These are phyloP conservation scores for Paedocypris sp. DNA, from an alignment of 2,113 vertebrate species.

Conservation along the genomic window DNA sequence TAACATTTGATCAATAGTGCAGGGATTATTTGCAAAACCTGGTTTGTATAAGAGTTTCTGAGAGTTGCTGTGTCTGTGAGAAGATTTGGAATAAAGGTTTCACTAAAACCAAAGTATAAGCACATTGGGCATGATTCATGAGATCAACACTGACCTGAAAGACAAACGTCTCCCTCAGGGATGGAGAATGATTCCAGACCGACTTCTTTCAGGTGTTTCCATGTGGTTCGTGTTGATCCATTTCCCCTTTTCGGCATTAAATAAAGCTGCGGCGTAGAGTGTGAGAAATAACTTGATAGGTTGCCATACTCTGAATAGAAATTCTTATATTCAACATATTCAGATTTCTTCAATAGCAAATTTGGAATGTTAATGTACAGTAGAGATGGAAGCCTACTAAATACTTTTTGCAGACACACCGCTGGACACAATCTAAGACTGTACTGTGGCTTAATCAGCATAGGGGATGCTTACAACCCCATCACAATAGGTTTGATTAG, in stretches of 20 bases:
- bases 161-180: conserved; percentile 12
- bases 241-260: conserved; percentile 43
- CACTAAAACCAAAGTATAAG: conserved; percentile 13
- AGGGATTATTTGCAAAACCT: no score
- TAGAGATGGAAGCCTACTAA: no score
- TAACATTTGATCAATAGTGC: no score
- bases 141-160: neutral
- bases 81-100: neutral
- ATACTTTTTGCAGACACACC: no score
- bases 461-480: no score
- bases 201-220: conserved; percentile 49
- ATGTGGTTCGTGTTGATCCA: conserved; percentile 48
- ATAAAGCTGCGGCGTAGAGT: conserved; percentile 37
- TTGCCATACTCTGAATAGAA: neutral
- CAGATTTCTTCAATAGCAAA: no score
- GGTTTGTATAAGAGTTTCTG: neutral
- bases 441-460: no score
- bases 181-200: conserved; percentile 30
- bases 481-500: no score
- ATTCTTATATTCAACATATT: neutral
- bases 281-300: conserved; percentile 45
- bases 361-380: no score
- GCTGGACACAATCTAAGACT: no score
- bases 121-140: conserved; percentile 7
- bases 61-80: neutral